These are phyloP conservation scores for Microcebus tavaratra DNA, from an alignment of 2,113 vertebrate genomes.

Conservation along the genomic window DNA sequence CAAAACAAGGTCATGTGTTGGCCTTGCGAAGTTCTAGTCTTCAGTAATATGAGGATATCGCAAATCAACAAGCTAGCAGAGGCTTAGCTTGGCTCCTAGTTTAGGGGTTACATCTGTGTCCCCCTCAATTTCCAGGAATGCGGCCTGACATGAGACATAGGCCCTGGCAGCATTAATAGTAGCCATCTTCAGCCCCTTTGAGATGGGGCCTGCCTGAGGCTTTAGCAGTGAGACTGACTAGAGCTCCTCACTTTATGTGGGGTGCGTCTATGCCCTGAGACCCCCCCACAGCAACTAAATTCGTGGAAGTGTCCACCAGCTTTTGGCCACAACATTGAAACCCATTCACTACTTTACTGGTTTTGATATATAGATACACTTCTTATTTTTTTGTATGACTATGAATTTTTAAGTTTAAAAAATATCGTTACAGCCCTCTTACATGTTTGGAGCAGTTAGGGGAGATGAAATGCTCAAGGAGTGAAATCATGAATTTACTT, in stretches of 20 bases:
- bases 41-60: background rate
- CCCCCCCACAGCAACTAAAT: background rate
- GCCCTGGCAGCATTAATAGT: background rate
- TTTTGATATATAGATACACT: background rate
- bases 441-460: background rate
- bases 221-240: fast-evolving
- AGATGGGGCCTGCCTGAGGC: background rate
- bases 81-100: background rate
- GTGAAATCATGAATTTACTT: background rate
- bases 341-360: background rate
- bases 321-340: background rate
- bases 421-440: background rate
- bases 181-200: background rate
- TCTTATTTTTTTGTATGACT: background rate
- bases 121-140: background rate
- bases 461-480: background rate
- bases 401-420: conserved; percentile 18
- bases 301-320: background rate
- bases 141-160: background rate
- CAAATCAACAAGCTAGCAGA: background rate
- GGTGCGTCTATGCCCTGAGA: background rate
- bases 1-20: background rate
- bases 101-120: background rate
- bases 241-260: fast-evolving
- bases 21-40: background rate